These are phyloP conservation scores for Parus major DNA, from an alignment of 2,113 vertebrate genomes.

Conservation along the genomic window DNA sequence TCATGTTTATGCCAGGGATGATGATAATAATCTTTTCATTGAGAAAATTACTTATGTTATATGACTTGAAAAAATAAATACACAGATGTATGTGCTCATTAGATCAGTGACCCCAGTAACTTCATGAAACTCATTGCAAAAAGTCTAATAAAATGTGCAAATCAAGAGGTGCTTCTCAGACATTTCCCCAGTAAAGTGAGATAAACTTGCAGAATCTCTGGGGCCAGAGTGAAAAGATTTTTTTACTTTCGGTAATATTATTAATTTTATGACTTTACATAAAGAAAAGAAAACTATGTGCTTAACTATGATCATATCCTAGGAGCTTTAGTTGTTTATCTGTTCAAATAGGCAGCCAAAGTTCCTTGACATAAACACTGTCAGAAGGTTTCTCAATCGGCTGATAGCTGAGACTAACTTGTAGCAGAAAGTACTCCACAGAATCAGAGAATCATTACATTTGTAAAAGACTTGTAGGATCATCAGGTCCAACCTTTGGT, in stretches of 20 bases:
- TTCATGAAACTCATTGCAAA: neutral
- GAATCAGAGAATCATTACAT: neutral
- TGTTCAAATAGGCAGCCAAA: neutral
- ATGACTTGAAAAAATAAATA: neutral
- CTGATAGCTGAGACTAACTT: neutral
- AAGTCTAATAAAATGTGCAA: neutral
- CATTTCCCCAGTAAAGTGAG: neutral
- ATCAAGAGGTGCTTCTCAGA: neutral
- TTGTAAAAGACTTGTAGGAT: neutral
- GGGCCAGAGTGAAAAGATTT: neutral
- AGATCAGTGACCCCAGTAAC: neutral
- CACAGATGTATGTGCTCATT: neutral
- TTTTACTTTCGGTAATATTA: neutral
- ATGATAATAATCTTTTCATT: neutral
- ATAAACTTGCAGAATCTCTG: neutral
- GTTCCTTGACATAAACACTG: neutral
- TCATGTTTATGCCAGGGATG: neutral
- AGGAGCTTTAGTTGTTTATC: neutral
- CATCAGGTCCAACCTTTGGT: neutral
- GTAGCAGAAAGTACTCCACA: neutral
- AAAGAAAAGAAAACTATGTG: neutral
- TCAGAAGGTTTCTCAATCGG: neutral
- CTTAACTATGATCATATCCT: neutral
- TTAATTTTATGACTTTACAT: neutral
- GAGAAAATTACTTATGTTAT: neutral